Percentiles rank a stretch among this genome's conserved stretches.
Conservation (phyloP, 2,113 vertebrate genomes). For the Melanerpes formicivorus region DNA sequence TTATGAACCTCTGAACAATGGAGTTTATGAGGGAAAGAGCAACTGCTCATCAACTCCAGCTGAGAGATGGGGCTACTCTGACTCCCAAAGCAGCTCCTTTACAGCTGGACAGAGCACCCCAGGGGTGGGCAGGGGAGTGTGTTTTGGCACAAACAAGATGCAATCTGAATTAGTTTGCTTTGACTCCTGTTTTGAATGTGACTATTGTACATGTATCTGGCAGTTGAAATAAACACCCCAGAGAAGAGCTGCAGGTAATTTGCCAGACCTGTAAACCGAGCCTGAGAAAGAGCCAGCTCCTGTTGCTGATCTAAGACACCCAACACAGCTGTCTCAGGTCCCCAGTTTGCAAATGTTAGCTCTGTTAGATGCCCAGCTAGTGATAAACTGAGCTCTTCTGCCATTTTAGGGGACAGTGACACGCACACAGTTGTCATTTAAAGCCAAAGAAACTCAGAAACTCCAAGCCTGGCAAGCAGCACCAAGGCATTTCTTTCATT, state of each 20-base stretch:
- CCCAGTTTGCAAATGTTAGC: neutral
- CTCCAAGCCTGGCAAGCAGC: neutral
- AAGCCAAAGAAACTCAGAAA: neutral
- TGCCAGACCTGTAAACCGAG: neutral
- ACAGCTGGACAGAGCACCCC: neutral
- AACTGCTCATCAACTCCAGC: neutral
- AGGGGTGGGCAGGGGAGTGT: neutral
- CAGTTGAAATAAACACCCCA: neutral
- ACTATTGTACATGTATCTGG: accelerated
- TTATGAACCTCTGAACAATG: neutral
- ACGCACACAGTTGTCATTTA: neutral
- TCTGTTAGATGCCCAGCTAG: neutral
- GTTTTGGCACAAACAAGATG: neutral
- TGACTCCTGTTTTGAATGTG: neutral
- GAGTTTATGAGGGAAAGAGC: neutral
- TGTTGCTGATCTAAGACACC: neutral
- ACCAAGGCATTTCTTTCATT: neutral
- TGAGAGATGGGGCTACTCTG: neutral
- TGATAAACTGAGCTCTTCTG: neutral
- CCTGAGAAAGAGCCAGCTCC: neutral
- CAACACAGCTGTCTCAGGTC: neutral
- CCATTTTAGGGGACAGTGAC: neutral
- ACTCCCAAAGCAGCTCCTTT: neutral
- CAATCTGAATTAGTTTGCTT: neutral
- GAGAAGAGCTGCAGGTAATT: neutral